A percentile compares a stretch with the other conserved stretches of the same genome.
Evolutionary conservation across 2,888 invertebrate genomes (phyloP).

Genomic region (Hyppa rectilinea): DNA sequence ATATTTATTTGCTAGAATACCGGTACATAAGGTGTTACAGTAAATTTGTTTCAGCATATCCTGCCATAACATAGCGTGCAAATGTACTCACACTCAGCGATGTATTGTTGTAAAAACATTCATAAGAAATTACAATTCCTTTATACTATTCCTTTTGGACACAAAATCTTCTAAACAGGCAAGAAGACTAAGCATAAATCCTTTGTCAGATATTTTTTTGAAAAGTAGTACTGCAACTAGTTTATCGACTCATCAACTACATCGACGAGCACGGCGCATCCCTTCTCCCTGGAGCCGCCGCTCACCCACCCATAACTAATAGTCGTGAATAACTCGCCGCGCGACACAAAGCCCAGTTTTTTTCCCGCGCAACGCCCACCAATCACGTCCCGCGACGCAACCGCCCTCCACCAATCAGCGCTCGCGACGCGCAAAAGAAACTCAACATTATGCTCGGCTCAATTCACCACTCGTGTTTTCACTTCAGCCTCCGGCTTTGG

Average conservation of each 20-base stretch:
- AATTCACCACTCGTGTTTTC: conserved; percentile 82
- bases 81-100: no score
- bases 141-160: not conserved
- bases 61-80: no score
- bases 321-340: conserved; percentile 87
- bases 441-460: conserved; percentile 85
- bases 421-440: conserved; percentile 80
- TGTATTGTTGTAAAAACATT: not conserved
- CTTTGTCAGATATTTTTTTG: not conserved
- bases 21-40: no score
- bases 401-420: conserved; percentile 83
- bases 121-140: not conserved
- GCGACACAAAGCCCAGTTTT: conserved; percentile 85
- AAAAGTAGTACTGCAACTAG: not conserved
- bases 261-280: conserved; percentile 65
- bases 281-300: conserved; percentile 73
- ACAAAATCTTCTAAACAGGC: not conserved
- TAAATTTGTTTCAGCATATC: no score
- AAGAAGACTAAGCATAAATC: not conserved
- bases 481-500: conserved; percentile 81
- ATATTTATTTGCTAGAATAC: no score
- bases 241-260: not conserved
- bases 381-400: conserved; percentile 75
- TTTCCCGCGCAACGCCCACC: conserved; percentile 80
- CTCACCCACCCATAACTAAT: conserved; percentile 89